These are phyloP conservation scores for Lepidocyrtinus sp. DNA, from an alignment of 2,888 invertebrate species.

Conservation along the genomic window DNA sequence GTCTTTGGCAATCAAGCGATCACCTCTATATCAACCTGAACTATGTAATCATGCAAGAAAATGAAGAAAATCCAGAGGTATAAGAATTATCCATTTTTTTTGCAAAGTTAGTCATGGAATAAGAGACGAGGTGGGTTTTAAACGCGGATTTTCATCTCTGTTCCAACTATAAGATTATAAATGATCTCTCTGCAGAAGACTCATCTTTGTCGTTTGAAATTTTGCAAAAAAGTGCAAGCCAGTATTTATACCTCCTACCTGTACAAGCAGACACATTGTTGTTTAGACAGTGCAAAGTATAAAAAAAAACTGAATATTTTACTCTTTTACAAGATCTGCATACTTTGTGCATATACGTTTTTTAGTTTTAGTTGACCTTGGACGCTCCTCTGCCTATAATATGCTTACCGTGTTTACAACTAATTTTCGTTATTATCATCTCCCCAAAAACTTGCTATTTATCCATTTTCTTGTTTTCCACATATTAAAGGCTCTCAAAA, in stretches of 20 bases:
- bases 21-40: not conserved
- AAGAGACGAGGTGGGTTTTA: no score
- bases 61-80: not conserved
- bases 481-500: no score
- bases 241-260: not conserved
- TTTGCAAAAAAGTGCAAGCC: no score
- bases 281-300: not conserved
- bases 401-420: not conserved
- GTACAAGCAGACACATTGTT: not conserved
- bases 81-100: no score
- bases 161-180: no score
- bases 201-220: no score
- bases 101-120: no score
- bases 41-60: not conserved
- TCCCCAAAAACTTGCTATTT: not conserved
- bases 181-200: no score
- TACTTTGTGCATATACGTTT: not conserved
- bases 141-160: no score
- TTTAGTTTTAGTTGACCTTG: slow-evolving; percentile 31
- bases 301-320: not conserved
- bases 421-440: not conserved
- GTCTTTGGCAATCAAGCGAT: not conserved
- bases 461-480: not conserved
- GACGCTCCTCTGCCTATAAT: slow-evolving; percentile 21
- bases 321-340: not conserved